Evolutionary conservation across 2,797 vertebrate genomes (phyloP), one percentile per base, ranked within the genome.

Genomic region (Podargus strigoides): DNA sequence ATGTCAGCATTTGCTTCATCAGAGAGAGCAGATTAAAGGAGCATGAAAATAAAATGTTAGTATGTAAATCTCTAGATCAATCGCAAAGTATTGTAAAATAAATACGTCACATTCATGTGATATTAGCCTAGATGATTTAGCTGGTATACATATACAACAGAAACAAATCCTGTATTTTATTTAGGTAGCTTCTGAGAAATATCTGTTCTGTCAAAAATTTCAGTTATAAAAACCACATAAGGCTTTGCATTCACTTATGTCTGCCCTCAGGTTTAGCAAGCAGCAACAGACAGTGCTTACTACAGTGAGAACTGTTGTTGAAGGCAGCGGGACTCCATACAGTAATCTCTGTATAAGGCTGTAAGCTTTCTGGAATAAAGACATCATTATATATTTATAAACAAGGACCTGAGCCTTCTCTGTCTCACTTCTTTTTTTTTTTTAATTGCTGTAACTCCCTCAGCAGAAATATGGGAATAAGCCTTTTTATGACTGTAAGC

Each of bases 1-100:
- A 96, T 90, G 92, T 90, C 92, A 95, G 63, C 24, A 60, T 87
- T 92, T 91, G 83, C 82, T 91, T 52, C 75, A 85, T 37, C 73
- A 85, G 84, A 96, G 56, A 91, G 79, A 92, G 82, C 41, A 84
- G 77, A 93, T 64, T 69, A 67, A 95, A 93, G 67, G 12, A 62
- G 37, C 67, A 18, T 19, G 34, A 63, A 89, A 90, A 89, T 63
- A 62, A 87, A 92, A 82, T 50, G 27, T 23, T 87, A 85, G 26
- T 34, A 59, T 78, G 70, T 79, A 64, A 64, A 86, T 85, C 52
- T 95, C 59, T 80, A 81, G 55, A 78, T 90, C 39, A 93, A 59
- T 75, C 94, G 79, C 34, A 69, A 89, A 92, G 59, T 44, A 23
- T 16, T 80, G n/a, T 76, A 69, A 94, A 95, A 67, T 23, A 68